These are phyloP conservation scores for Collichthys lucidus DNA, from an alignment of 2,113 vertebrate species.

Conservation along the genomic window DNA sequence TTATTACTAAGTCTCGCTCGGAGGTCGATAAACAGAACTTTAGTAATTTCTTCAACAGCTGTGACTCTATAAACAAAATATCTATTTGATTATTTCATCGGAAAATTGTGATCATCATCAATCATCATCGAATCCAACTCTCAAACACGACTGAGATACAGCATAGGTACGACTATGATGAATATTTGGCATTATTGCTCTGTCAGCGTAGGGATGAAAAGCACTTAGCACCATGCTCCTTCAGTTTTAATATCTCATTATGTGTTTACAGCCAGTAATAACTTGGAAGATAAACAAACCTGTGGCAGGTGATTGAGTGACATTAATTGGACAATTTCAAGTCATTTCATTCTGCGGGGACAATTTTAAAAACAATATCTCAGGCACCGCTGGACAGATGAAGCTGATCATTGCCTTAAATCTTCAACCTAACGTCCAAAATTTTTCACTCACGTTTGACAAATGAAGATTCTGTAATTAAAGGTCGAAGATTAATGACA, in stretches of 20 bases:
- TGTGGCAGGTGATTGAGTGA: background rate
- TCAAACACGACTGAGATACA: background rate
- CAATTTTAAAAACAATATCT: background rate
- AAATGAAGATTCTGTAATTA: too few species aligned
- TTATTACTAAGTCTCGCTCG: too few species aligned
- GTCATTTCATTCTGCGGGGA: background rate
- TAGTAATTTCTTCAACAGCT: background rate
- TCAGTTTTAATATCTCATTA: background rate
- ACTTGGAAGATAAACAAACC: background rate
- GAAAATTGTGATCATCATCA: background rate
- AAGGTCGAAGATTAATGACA: too few species aligned
- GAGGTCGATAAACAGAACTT: conserved; percentile 16
- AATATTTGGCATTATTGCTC: background rate
- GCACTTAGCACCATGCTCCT: background rate
- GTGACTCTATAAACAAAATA: background rate
- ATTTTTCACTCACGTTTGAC: too few species aligned
- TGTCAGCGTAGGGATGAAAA: background rate
- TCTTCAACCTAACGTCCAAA: too few species aligned
- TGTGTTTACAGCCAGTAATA: background rate
- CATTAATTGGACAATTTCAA: background rate
- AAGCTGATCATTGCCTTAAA: too few species aligned
- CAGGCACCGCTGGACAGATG: background rate
- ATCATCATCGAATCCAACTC: background rate
- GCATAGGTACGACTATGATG: background rate
- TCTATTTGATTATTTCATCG: background rate